Evolutionary conservation across 2,888 invertebrate genomes (phyloP).

Genomic region (Neoascia interrupta): DNA sequence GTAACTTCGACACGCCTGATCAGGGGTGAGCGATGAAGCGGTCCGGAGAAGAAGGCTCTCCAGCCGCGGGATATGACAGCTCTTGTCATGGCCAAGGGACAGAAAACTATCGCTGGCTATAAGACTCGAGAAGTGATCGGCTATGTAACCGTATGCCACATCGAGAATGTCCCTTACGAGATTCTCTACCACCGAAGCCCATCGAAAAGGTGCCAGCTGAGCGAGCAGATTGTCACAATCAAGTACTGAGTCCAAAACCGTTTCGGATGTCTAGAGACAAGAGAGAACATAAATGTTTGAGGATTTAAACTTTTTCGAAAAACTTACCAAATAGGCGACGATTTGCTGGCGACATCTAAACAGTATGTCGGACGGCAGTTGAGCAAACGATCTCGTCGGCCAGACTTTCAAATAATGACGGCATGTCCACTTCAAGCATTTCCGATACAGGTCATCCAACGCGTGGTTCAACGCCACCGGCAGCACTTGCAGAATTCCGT

Average conservation of each 20-base stretch:
- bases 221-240: conserved; percentile 90
- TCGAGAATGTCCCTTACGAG: conserved; percentile 90
- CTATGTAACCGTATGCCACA: conserved; percentile 88
- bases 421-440: conserved; percentile 92
- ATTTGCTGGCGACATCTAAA: conserved; percentile 92
- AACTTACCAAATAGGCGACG: conserved; percentile 86
- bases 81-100: conserved; percentile 85
- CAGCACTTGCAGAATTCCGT: conserved; percentile 92
- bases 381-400: conserved; percentile 94
- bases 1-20: conserved; percentile 91
- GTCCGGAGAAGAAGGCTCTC: conserved; percentile 90
- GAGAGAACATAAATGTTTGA: too few relatives aligned
- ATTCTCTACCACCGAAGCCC: conserved; percentile 87
- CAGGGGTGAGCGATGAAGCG: conserved; percentile 88
- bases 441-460: conserved; percentile 91
- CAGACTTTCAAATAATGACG: conserved; percentile 92
- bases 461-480: conserved; percentile 92
- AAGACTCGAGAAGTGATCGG: conserved; percentile 88
- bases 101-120: conserved; percentile 85
- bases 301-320: too few relatives aligned
- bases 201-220: conserved; percentile 88
- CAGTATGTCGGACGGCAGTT: conserved; percentile 89
- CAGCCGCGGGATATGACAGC: conserved; percentile 87
- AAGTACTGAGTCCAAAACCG: conserved; percentile 89
- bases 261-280: conserved; percentile 84